phyloP scores from a whole-genome alignment of 2,797 vertebrate species.

The Sebastolobus alascanus region DNA sequence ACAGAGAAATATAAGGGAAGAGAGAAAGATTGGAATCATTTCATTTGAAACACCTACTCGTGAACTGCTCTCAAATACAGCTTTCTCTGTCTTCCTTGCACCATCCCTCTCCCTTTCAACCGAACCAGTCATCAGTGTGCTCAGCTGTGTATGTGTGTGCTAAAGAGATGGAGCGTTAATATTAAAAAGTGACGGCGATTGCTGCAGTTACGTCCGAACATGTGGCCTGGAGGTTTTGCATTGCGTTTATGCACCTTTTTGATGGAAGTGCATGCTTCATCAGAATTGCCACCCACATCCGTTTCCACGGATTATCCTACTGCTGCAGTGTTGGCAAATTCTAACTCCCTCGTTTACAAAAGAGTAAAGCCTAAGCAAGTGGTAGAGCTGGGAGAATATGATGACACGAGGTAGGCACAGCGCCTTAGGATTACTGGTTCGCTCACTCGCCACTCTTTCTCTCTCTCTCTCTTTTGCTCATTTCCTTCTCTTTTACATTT shows the following conservation, averaged over 20 bases:
- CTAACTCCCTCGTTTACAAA: slow-evolving; percentile 59
- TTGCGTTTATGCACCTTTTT: slow-evolving; percentile 36
- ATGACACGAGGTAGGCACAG: slow-evolving; percentile 49
- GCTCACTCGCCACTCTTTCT: slow-evolving; percentile 7
- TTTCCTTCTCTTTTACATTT: slow-evolving; percentile 29
- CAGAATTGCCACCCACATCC: slow-evolving; percentile 72
- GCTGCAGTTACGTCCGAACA: slow-evolving; percentile 13
- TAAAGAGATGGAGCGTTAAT: not conserved
- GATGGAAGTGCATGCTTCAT: slow-evolving; percentile 59
- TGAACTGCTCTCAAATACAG: slow-evolving; percentile 57
- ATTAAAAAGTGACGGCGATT: slow-evolving; percentile 3
- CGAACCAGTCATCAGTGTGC: slow-evolving; percentile 24
- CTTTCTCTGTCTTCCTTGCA: slow-evolving; percentile 26
- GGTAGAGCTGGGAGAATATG: slow-evolving; percentile 35
- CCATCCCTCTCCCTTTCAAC: slow-evolving; percentile 20
- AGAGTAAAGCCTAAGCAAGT: slow-evolving; percentile 42
- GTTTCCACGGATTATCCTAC: slow-evolving; percentile 65
- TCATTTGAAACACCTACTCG: slow-evolving; percentile 61
- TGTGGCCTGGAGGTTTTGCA: slow-evolving; percentile 18
- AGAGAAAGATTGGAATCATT: slow-evolving; percentile 42
- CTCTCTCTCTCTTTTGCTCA: slow-evolving; percentile 12
- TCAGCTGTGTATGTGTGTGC: slow-evolving; percentile 21
- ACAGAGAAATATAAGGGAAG: slow-evolving; percentile 17
- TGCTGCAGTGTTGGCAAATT: slow-evolving; percentile 68
- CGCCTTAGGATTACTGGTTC: slow-evolving; percentile 53